A percentile compares a stretch with the other conserved stretches of the same genome.
These are phyloP conservation scores for Petrocephalus sullivani DNA, from an alignment of 2,797 vertebrate genomes.

Conservation along the genomic window DNA sequence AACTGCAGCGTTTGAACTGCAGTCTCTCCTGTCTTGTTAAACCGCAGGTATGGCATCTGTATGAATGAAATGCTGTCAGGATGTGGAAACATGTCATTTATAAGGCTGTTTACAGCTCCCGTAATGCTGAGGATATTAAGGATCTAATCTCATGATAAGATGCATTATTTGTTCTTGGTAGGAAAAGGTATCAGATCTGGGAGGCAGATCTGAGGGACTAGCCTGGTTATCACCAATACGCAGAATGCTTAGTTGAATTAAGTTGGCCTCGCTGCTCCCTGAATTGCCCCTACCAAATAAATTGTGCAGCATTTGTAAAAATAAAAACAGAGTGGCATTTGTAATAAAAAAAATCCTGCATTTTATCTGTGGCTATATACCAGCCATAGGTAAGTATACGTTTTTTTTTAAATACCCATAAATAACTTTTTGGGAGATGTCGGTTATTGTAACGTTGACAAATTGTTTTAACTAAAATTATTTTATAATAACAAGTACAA, in stretches of 20 bases:
- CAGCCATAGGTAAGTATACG: background rate
- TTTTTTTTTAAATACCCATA: background rate
- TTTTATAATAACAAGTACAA: background rate
- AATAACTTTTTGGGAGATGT: background rate
- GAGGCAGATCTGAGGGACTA: background rate
- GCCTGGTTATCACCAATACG: background rate
- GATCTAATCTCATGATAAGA: background rate
- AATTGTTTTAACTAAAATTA: background rate
- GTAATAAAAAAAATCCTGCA: background rate
- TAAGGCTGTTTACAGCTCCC: background rate
- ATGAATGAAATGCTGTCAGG: background rate
- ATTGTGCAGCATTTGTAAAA: background rate
- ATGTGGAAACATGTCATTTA: background rate
- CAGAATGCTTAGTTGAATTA: background rate
- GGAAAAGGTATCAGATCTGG: background rate
- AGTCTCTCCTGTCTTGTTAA: background rate
- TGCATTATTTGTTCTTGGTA: conserved; percentile 8
- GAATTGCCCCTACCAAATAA: background rate
- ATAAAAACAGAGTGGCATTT: background rate
- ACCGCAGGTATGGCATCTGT: background rate
- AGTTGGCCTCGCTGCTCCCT: background rate
- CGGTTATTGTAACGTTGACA: background rate
- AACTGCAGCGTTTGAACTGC: background rate
- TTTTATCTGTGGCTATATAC: background rate
- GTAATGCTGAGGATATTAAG: background rate